Base-by-base conservation (phyloP, 2,888 invertebrate genomes). In the Sussaba pulchella region DNA sequence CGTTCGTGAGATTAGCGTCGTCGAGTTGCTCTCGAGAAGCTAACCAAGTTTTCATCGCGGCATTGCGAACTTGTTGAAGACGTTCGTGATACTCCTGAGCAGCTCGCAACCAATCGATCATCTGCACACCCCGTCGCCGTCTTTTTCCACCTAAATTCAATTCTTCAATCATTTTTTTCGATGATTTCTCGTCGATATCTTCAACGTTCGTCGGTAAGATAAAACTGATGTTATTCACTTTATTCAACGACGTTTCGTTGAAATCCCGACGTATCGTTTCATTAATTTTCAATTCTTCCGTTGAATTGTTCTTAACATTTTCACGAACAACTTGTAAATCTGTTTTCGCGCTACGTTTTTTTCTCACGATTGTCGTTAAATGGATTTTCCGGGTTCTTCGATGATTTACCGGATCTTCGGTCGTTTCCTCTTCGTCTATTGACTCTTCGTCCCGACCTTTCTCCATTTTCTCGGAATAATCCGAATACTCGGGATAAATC, bases 31-130 rank as follows among this genome's bases (percentile, higher is more conserved):
- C 71, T 1, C 59, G 61, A 9, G 82, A 71, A 19, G 81, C 72
- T 8, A 82, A 45, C 82, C 82, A 82, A 45, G 81, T 82, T 43
- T 73, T 78, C n/a, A 81, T n/a, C 9, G 82, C 82, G 8, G 82
- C 82, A 21, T 50, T 80, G 31, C 72, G 67, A 14, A 82, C 45
- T 19, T 80, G 67, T 0, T 47, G 80, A 21, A 82, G 76, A 69
- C 72, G 66, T 17, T 82, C 80, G 67, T 82, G 76, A 39, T 82
- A 82, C 26, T 82, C 82, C 17, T 77, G 69, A 0, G 82, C 82
- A 4, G 69, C 80, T 47, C 78, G 50, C 19, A 82, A 19, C 77
- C 81, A 82, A 54, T 82, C 82, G 14, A 69, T 71, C 74, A 82
- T 78, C 10, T 39, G 73, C 10, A 82, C 81, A 31, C 70, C 36